A percentile compares a stretch with the other conserved stretches of the same genome.
These are phyloP conservation scores for Caenorhabditis angaria DNA, from an alignment of 2,888 invertebrate species.

Conservation along the genomic window DNA sequence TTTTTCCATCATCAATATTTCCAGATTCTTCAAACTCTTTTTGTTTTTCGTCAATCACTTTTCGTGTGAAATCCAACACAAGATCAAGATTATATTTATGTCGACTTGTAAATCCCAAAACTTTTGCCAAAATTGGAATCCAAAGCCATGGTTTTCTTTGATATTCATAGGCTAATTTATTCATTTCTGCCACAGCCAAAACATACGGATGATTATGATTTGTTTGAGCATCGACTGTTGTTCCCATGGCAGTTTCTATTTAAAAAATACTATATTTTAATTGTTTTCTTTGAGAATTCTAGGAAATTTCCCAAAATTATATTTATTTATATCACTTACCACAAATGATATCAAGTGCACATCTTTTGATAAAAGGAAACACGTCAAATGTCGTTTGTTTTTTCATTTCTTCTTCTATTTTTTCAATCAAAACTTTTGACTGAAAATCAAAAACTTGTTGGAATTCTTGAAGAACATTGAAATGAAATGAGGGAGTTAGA, in stretches of 20 bases:
- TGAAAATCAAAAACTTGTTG: conserved; percentile 58
- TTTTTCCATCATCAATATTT: conserved; percentile 20
- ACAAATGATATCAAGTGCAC: conserved; percentile 75
- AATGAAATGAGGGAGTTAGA: conserved; percentile 76
- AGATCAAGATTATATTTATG: conserved; percentile 46
- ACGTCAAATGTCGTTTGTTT: conserved; percentile 72
- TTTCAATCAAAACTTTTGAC: conserved; percentile 47
- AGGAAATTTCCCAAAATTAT: background rate
- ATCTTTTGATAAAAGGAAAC: conserved; percentile 74
- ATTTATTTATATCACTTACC: conserved; percentile 47
- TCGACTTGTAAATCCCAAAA: conserved; percentile 74
- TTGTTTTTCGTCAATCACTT: conserved; percentile 35
- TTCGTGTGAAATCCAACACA: conserved; percentile 57
- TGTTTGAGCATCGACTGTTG: conserved; percentile 58
- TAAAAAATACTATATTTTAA: no score
- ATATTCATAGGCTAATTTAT: conserved; percentile 53
- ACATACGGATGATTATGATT: conserved; percentile 61
- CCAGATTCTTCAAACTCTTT: conserved; percentile 21
- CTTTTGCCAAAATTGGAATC: conserved; percentile 76
- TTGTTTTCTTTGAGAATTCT: background rate
- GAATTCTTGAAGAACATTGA: conserved; percentile 75
- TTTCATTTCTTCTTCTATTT: conserved; percentile 25
- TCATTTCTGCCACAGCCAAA: conserved; percentile 55
- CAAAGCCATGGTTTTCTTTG: conserved; percentile 76
- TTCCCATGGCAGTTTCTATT: conserved; percentile 69